Conservation (phyloP, 2,113 vertebrate genomes). For the Mirza zaza region DNA sequence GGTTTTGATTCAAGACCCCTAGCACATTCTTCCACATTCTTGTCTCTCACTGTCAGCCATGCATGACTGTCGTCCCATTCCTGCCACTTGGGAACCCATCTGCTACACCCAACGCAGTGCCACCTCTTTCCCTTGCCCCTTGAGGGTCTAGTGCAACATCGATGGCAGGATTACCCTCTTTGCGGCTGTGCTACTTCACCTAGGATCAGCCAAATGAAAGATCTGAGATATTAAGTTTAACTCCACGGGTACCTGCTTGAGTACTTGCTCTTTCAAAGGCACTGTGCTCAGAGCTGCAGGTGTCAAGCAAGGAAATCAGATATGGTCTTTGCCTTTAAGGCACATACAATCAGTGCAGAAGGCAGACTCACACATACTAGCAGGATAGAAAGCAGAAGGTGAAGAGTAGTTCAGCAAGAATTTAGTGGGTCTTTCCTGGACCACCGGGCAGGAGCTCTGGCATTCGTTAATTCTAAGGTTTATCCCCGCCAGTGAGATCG, state of each 20-base stretch:
- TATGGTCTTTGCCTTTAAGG: not conserved
- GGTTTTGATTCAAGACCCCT: not conserved
- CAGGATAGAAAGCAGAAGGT: not conserved
- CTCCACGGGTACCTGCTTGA: not conserved
- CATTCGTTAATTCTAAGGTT: not conserved
- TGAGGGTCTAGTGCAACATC: not conserved
- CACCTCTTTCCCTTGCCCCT: not conserved
- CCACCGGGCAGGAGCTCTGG: not conserved
- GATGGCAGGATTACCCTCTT: not conserved
- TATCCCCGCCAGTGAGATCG: not conserved
- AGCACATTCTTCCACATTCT: not conserved
- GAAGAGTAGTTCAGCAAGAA: not conserved
- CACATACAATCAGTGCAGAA: not conserved
- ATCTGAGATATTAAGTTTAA: not conserved
- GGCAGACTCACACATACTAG: not conserved
- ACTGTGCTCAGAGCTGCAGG: not conserved
- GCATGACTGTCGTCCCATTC: not conserved
- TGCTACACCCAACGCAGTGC: not conserved
- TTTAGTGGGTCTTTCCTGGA: not conserved
- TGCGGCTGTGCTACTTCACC: not conserved
- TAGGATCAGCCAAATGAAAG: not conserved
- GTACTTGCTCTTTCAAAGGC: not conserved
- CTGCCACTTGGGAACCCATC: not conserved
- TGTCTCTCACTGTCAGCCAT: too few relatives aligned
- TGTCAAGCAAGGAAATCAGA: not conserved